These are phyloP conservation scores for Nannoperca obscura DNA, from an alignment of 2,797 vertebrate genomes.

Conservation along the genomic window DNA sequence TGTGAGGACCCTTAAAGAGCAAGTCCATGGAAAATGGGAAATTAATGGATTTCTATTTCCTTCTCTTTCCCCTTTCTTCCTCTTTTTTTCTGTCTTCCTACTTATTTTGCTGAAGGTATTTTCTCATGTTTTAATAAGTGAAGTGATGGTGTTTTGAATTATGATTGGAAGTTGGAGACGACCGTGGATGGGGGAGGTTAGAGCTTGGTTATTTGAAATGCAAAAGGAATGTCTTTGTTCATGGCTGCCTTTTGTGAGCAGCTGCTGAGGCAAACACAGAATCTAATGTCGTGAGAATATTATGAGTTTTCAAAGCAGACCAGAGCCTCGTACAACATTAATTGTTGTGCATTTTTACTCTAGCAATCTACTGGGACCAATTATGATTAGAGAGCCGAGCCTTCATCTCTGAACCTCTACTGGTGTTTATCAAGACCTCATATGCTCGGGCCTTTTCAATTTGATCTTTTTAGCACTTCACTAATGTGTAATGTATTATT, in stretches of 20 bases:
- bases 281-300: conserved; percentile 83
- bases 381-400: conserved; percentile 83
- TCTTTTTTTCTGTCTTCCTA: conserved; percentile 12
- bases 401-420: conserved; percentile 81
- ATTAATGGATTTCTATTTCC: conserved; percentile 85
- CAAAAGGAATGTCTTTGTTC: conserved; percentile 84
- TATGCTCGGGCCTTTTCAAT: conserved; percentile 78
- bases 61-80: conserved; percentile 42
- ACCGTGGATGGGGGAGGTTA: conserved; percentile 71
- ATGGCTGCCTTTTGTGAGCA: conserved; percentile 80
- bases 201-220: conserved; percentile 81
- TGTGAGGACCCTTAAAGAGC: conserved; percentile 87
- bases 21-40: conserved; percentile 85
- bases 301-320: conserved; percentile 79
- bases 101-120: conserved; percentile 75
- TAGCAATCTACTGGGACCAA: conserved; percentile 82
- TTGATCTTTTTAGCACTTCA: conserved; percentile 84
- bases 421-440: conserved; percentile 83
- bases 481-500: conserved; percentile 89
- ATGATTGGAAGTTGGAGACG: conserved; percentile 83
- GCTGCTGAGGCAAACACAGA: conserved; percentile 77
- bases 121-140: conserved; percentile 79
- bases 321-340: conserved; percentile 67
- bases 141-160: conserved; percentile 84
- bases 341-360: conserved; percentile 80